A percentile compares a stretch with the other conserved stretches of the same genome.
These are phyloP conservation scores for Watsonalla cultraria DNA, from an alignment of 2,888 invertebrate species.

Conservation along the genomic window DNA sequence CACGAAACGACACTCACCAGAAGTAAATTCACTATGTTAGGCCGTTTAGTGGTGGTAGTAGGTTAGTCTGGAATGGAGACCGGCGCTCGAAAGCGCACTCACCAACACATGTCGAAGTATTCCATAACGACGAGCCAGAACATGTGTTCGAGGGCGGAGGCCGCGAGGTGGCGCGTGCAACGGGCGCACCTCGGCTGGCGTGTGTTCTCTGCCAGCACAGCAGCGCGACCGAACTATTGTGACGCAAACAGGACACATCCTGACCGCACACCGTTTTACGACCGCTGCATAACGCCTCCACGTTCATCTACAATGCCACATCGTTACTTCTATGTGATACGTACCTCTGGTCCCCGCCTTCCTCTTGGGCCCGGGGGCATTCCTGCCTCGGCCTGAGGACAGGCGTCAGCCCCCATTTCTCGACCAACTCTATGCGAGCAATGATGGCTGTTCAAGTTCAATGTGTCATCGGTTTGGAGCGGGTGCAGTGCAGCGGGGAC, in stretches of 20 bases:
- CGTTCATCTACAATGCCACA: slow-evolving; percentile 18
- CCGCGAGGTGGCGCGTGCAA: slow-evolving; percentile 25
- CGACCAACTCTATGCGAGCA: slow-evolving; percentile 98
- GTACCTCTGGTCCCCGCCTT: slow-evolving; percentile 86
- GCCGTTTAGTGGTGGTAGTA: slow-evolving; percentile 22
- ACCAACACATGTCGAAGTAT: slow-evolving; percentile 72
- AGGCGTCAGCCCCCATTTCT: slow-evolving; percentile 99
- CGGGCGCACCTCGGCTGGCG: slow-evolving; percentile 22
- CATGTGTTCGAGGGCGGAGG: slow-evolving; percentile 23
- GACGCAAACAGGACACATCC: slow-evolving; percentile 47
- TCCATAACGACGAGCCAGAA: slow-evolving; percentile 46
- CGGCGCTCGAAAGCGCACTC: slow-evolving; percentile 45
- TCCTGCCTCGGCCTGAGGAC: slow-evolving; percentile 98
- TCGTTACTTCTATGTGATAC: slow-evolving; percentile 27
- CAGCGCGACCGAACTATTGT: slow-evolving; percentile 20
- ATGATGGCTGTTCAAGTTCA: slow-evolving; percentile 88
- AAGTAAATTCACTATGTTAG: slow-evolving; percentile 31
- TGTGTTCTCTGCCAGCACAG: slow-evolving; percentile 25
- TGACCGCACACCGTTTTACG: slow-evolving; percentile 47
- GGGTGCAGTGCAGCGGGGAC: slow-evolving; percentile 52
- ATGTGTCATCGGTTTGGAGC: slow-evolving; percentile 72
- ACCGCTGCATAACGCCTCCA: slow-evolving; percentile 28
- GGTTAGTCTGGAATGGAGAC: slow-evolving; percentile 33
- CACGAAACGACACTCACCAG: slow-evolving; percentile 36
- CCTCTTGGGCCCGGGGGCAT: slow-evolving; percentile 88